Conservation (phyloP, 2,888 invertebrate species). For the Tetragnatha montana region DNA sequence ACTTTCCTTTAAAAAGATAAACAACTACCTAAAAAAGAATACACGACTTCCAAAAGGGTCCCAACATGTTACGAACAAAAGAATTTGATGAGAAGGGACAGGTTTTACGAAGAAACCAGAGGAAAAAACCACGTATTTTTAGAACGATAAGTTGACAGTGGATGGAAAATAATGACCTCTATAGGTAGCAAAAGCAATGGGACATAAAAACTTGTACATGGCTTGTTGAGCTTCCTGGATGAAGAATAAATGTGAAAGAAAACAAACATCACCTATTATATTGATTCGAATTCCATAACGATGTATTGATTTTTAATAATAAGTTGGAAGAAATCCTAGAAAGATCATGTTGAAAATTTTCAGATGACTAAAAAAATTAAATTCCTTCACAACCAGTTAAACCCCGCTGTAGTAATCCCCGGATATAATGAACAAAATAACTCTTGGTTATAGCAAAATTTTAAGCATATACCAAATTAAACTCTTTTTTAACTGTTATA, state of each 20-base stretch:
- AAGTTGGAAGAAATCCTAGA: background rate
- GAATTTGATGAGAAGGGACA: background rate
- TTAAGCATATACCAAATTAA: too few species aligned
- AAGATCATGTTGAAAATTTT: background rate
- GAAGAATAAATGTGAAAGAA: background rate
- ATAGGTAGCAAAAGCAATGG: background rate
- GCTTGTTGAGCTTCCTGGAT: background rate
- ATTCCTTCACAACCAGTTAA: too few species aligned
- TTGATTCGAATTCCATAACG: background rate
- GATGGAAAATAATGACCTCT: background rate
- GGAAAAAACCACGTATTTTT: background rate
- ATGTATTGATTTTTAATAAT: background rate
- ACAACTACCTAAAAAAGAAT: background rate
- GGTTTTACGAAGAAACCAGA: background rate
- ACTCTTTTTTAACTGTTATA: too few species aligned
- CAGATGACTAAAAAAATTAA: too few species aligned
- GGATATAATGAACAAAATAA: too few species aligned
- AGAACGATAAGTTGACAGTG: background rate
- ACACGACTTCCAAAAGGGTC: background rate
- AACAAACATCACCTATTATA: background rate
- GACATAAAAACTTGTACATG: background rate
- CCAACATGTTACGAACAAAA: background rate
- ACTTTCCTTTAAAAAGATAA: background rate
- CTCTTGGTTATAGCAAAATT: too few species aligned
- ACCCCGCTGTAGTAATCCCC: too few species aligned